Conservation (phyloP, 2,113 vertebrate genomes). For the Fukomys damarensis region DNA sequence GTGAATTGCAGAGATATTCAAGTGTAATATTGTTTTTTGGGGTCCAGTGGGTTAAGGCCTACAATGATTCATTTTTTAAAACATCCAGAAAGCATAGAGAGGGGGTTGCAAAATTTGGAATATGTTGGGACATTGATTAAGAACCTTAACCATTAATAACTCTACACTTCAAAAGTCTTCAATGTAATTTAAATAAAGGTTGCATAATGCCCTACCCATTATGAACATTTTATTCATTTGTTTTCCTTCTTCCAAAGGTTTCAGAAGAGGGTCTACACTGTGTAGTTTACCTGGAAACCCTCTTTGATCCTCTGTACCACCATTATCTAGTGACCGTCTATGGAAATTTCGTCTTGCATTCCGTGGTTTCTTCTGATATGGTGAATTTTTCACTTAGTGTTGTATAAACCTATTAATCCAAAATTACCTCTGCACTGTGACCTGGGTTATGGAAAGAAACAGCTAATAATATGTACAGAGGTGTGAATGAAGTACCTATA, state of each 20-base stretch:
- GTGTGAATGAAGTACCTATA: neutral
- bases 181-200: neutral
- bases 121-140: neutral
- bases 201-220: neutral
- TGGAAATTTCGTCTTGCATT: neutral
- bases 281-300: neutral
- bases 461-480: neutral
- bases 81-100: neutral
- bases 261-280: neutral
- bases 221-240: neutral
- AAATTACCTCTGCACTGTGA: neutral
- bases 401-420: neutral
- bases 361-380: neutral
- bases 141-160: neutral
- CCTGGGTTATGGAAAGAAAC: neutral
- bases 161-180: neutral
- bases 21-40: neutral
- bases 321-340: neutral
- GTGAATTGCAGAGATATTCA: neutral
- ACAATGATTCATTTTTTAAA: neutral
- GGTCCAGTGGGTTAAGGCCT: neutral
- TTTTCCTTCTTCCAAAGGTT: neutral
- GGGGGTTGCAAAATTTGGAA: neutral
- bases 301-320: neutral
- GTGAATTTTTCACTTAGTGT: neutral